Evolutionary conservation across 2,797 vertebrate species (phyloP), one percentile per base, ranked within the genome.

Genomic region (Aythya fuligula): DNA sequence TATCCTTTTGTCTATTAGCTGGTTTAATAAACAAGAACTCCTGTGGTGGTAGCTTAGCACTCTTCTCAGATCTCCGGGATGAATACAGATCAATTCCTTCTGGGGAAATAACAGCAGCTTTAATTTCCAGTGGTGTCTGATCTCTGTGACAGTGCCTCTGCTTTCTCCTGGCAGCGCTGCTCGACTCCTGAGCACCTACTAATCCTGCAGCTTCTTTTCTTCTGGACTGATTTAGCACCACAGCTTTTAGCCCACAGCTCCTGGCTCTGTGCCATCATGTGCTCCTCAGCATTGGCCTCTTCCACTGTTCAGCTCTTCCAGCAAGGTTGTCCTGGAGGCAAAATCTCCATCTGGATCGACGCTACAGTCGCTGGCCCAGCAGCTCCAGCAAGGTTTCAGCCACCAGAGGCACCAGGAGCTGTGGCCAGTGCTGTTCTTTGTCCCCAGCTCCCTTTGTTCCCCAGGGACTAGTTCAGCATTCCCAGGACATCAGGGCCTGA

Each of bases 221-320:
- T 64, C 30, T 7, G 27, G 30, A 38, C 25, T 51, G 28, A 45
- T n/a, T 56, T 77, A 53, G 51, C 60, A 30, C 25, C 86, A 34
- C 38, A 51, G 36, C 49, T 73, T 39, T 34, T 14, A 34, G 28
- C 43, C 47, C 39, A 9, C 47, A 36, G 54, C 15, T 65, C 30
- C 58, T 6, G 4, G 13, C 32, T 27, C n/a, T 2, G 0, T 11
- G 13, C 39, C n/a, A 19, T 11, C 0, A 3, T 36, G 8, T 6
- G 0, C 69, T 13, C 27, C 36, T 38, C 5, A 9, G 6, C 1
- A 4, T 30, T 45, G 25, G 24, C 24, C 19, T n/a, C 30, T 36
- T 34, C 30, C 11, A n/a, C 14, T 20, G 38, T 69, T 12, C 56
- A 32, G 30, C 15, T 60, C 17, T 12, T 64, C 28, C 43, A 47